Evolutionary conservation across 2,888 invertebrate species (phyloP).

Genomic region (Dascillus cervinus): DNA sequence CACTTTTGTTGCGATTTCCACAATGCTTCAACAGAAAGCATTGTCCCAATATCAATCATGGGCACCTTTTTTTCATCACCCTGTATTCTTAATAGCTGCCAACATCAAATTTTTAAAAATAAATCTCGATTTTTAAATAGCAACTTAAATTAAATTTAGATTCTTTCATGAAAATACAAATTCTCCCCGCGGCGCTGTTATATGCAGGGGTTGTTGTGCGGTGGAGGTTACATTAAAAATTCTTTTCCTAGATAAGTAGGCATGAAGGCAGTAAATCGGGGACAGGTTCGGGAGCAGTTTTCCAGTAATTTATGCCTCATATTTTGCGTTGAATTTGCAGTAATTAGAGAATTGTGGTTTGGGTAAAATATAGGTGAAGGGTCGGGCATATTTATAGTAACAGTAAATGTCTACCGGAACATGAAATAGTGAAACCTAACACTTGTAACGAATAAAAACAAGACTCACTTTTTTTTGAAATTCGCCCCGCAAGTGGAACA

Average conservation of each 20-base stretch:
- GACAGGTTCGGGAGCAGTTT: slow-evolving; percentile 41
- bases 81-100: not conserved
- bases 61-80: not conserved
- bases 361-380: slow-evolving; percentile 37
- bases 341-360: slow-evolving; percentile 45
- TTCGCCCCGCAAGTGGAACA: slow-evolving; percentile 45
- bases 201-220: no score
- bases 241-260: no score
- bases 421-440: slow-evolving; percentile 17
- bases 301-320: slow-evolving; percentile 43
- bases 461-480: slow-evolving; percentile 45
- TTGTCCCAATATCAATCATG: no score
- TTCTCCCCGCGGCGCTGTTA: no score
- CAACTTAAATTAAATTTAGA: no score
- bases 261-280: slow-evolving; percentile 27
- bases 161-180: no score
- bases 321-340: slow-evolving; percentile 43
- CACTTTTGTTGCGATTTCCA: no score
- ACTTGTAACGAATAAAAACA: slow-evolving; percentile 2
- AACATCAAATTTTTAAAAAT: no score
- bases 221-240: no score
- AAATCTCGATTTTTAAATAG: no score
- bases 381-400: slow-evolving; percentile 34
- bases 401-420: slow-evolving; percentile 28
- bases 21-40: no score